Base-by-base conservation (phyloP, 2,113 vertebrate species). In the Columba janthina region DNA sequence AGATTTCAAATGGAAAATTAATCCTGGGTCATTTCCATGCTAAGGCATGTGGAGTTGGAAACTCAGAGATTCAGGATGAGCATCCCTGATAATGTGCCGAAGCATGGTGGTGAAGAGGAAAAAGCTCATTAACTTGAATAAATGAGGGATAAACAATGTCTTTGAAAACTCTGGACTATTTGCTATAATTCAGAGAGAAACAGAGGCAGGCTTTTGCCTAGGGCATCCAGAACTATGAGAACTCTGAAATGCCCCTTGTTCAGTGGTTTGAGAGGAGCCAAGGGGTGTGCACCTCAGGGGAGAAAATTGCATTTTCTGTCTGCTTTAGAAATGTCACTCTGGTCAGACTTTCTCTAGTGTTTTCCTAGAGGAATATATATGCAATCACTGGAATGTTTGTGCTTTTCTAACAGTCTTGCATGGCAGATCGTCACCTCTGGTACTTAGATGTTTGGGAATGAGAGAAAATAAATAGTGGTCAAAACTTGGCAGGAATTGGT, bases 371-470 rank as follows among this genome's bases (percentile, higher is more conserved):
- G 54, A 80, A 56, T 61, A 61, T 53, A n/a, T 53, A 31, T 50
- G 32, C 51, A 90, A n/a, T 62, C 0, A 0, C 42, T 88, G 46
- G 44, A 87, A 73, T 56, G 22, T 60, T 72, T 94, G 44, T 93
- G 84, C 76, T 94, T 96, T 92, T 90, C 46, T 90, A 76, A 89
- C 70, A 46, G 77, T 85, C 29, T 61, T 62, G 58, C 46, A 80
- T 62, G 25, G 36, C 90, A 58, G 62, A 57, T 92, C 91, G 61
- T 66, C 16, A 0, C 57, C 53, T 94, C 64, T 94, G 75, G 89
- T 83, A 65, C 42, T 96, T 76, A 51, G 28, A 25, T 58, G 22
- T 93, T 56, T 90, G 69, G 50, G 69, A 94, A 89, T 58, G 32
- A 50, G 51, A 67, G 60, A 86, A 93, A 80, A 90, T 85, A 90